Conservation (phyloP, 2,113 vertebrate genomes). For the Ophiodon elongatus region DNA sequence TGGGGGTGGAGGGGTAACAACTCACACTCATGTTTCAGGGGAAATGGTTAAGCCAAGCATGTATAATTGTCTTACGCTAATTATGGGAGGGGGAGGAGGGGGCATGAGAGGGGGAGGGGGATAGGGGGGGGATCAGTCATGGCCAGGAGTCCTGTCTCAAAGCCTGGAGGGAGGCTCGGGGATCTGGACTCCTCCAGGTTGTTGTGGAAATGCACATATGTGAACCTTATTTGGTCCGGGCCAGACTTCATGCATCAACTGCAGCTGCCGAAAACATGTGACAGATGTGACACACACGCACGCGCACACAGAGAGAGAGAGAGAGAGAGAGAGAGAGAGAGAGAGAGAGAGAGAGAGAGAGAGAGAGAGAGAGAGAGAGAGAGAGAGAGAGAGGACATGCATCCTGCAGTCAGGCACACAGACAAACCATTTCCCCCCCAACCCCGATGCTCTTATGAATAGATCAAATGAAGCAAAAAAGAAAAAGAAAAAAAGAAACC, state of each 20-base stretch:
- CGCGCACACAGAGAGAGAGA: not conserved
- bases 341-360: too few relatives aligned
- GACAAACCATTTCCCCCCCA: conserved; percentile 25
- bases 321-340: too few relatives aligned
- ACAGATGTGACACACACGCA: conserved; percentile 77
- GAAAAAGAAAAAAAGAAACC: conserved; percentile 12
- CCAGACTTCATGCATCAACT: conserved; percentile 67
- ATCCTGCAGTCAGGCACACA: conserved; percentile 35
- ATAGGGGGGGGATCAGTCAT: conserved; percentile 46
- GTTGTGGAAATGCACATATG: conserved; percentile 58
- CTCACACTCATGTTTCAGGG: conserved; percentile 80
- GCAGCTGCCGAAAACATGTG: conserved; percentile 71
- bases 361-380: too few relatives aligned
- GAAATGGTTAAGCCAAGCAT: conserved; percentile 86
- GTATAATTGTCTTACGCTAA: conserved; percentile 88
- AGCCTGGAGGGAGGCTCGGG: conserved; percentile 32
- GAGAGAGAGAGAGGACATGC: not conserved
- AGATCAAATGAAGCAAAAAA: not conserved
- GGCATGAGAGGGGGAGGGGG: conserved; percentile 17
- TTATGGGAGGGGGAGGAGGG: conserved; percentile 67
- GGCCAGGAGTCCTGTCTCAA: conserved; percentile 68
- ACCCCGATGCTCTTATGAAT: not conserved
- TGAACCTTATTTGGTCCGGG: conserved; percentile 52
- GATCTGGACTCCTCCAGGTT: conserved; percentile 64
- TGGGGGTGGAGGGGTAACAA: conserved; percentile 62